A percentile compares a stretch with the other conserved stretches of the same genome.
Evolutionary conservation across 35 echinoderm and acorn worm genomes (phyloP).

Genomic region (Eucidaris tribuloides): DNA sequence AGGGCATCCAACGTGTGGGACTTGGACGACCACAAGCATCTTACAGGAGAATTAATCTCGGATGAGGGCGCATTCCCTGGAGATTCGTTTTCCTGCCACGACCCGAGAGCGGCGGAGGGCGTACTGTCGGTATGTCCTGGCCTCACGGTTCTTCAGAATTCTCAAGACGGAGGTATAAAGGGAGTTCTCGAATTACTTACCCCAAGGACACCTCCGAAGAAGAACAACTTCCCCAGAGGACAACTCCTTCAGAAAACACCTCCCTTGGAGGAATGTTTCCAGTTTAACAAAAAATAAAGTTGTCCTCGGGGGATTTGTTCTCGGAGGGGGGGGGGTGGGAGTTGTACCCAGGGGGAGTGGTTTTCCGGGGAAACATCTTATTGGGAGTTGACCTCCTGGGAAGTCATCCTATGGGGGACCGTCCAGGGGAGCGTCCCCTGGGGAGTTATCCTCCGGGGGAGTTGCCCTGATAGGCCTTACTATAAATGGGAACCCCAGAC

Average conservation of each 20-base stretch:
- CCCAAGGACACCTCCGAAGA: not conserved
- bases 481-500: no score
- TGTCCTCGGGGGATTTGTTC: no score
- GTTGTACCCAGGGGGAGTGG: not conserved
- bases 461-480: no score
- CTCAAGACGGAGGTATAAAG: slow-evolving; percentile 51
- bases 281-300: not conserved
- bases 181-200: not conserved
- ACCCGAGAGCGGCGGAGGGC: slow-evolving; percentile 72
- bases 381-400: no score
- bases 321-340: no score
- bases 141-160: slow-evolving; percentile 74
- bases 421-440: no score
- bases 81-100: slow-evolving; percentile 87
- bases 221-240: no score
- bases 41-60: slow-evolving; percentile 67
- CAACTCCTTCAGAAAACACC: no score
- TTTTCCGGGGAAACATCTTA: not conserved
- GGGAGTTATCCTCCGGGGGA: no score
- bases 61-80: slow-evolving; percentile 73
- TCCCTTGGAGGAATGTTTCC: no score
- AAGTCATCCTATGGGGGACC: no score
- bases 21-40: slow-evolving; percentile 68
- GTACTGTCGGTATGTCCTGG: slow-evolving; percentile 72
- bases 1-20: slow-evolving; percentile 74